Evolutionary conservation across 2,888 invertebrate species (phyloP).

Genomic region (Gerris lacustris): DNA sequence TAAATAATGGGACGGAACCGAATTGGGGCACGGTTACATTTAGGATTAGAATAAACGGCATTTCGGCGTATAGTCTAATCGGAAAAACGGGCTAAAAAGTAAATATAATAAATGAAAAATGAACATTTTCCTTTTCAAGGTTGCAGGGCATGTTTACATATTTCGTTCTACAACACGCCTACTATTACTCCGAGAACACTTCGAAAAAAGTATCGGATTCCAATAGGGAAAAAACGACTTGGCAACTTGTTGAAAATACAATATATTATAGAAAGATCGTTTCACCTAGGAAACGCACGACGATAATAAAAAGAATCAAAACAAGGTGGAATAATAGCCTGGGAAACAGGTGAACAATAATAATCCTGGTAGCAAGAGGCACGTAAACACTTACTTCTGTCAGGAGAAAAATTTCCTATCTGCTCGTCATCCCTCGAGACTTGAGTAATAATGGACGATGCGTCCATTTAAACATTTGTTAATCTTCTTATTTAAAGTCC

Average conservation of each 20-base stretch:
- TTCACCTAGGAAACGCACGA: neutral
- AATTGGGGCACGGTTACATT: too few species aligned
- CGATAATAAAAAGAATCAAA: neutral
- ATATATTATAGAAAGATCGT: neutral
- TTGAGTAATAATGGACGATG: constrained; percentile 97
- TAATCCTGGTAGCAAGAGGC: neutral
- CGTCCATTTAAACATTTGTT: constrained; percentile 81
- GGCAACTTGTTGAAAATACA: neutral
- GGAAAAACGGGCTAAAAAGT: neutral
- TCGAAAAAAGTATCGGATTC: neutral
- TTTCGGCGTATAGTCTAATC: too few species aligned
- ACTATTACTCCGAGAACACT: neutral
- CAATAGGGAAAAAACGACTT: neutral
- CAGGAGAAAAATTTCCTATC: constrained; percentile 79
- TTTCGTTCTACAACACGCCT: constrained; percentile 15
- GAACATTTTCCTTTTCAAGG: constrained; percentile 11
- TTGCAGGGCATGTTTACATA: constrained; percentile 23
- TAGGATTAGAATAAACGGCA: too few species aligned
- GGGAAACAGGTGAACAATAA: neutral
- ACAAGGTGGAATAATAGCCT: neutral
- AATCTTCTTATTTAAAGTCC: constrained; percentile 22
- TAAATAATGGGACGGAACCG: too few species aligned
- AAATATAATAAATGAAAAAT: neutral
- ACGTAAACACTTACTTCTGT: constrained; percentile 63
- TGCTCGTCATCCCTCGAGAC: constrained; percentile 95